Evolutionary conservation across 2,113 vertebrate species (phyloP).

Genomic region (Leucopsar rothschildi): DNA sequence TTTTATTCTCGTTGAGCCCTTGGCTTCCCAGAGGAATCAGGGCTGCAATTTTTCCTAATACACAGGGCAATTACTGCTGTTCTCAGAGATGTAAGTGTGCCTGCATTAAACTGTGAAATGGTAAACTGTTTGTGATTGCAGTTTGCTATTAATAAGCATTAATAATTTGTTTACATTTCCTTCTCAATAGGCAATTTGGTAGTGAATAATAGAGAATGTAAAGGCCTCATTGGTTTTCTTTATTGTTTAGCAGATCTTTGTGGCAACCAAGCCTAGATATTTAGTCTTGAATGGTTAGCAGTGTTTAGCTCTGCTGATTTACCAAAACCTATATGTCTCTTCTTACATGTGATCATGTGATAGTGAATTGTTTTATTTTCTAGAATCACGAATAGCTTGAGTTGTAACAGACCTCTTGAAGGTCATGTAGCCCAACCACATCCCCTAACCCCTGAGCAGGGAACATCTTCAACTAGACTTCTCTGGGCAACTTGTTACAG

Average conservation of each 20-base stretch:
- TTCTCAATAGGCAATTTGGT: background rate
- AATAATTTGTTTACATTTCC: background rate
- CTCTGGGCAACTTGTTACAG: background rate
- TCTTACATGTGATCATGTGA: background rate
- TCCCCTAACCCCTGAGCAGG: background rate
- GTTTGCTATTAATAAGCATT: background rate
- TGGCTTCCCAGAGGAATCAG: background rate
- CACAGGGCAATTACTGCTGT: background rate
- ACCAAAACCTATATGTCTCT: background rate
- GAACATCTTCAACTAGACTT: background rate
- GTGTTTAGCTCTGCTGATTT: background rate
- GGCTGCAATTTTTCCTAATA: slow-evolving; percentile 9
- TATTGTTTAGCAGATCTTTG: background rate
- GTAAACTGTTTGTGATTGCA: background rate
- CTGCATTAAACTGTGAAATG: background rate
- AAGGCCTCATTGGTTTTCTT: background rate
- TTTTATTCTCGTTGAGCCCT: slow-evolving; percentile 36
- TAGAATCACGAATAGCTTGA: background rate
- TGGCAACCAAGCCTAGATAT: background rate
- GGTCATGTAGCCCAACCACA: background rate
- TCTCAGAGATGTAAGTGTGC: background rate
- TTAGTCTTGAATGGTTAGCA: background rate
- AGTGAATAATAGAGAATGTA: background rate
- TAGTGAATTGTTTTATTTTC: background rate
- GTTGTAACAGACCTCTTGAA: background rate